Conservation (phyloP, 1,140 invertebrate species). For the Diachasmimorpha longicaudata region DNA sequence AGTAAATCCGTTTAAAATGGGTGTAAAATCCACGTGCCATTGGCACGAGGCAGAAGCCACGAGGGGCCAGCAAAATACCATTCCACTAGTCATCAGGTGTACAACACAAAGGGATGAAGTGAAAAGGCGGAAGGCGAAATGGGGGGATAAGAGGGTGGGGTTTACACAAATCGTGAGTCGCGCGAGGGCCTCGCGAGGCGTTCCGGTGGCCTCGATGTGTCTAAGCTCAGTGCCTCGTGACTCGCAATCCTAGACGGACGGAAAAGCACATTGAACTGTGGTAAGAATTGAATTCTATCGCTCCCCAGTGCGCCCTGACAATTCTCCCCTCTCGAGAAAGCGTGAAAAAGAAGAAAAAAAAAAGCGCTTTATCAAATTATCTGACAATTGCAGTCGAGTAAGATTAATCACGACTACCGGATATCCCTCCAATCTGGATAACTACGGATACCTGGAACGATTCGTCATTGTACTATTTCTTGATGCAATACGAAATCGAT, state of each 20-base stretch:
- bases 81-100: not conserved
- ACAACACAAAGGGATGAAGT: conserved; percentile 9
- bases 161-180: conserved; percentile 37
- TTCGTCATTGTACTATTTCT: conserved; percentile 5
- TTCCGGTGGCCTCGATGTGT: conserved; percentile 47
- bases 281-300: conserved; percentile 30
- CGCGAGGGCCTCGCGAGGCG: conserved; percentile 33
- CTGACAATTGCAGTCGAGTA: not conserved
- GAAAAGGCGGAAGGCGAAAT: not conserved
- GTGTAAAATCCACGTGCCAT: not conserved
- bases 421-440: not conserved
- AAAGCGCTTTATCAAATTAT: not conserved
- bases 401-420: not conserved
- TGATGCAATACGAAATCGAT: not conserved
- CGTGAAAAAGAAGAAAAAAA: not conserved
- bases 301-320: not conserved
- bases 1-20: not conserved
- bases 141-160: conserved; percentile 5
- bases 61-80: not conserved
- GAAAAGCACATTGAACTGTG: conserved; percentile 34
- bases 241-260: conserved; percentile 51
- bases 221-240: conserved; percentile 54
- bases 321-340: not conserved
- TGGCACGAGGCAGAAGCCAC: not conserved
- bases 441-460: not conserved